A percentile compares a stretch with the other conserved stretches of the same genome.
Evolutionary conservation across 2,888 invertebrate species (phyloP).

Genomic region (Timandra comae): DNA sequence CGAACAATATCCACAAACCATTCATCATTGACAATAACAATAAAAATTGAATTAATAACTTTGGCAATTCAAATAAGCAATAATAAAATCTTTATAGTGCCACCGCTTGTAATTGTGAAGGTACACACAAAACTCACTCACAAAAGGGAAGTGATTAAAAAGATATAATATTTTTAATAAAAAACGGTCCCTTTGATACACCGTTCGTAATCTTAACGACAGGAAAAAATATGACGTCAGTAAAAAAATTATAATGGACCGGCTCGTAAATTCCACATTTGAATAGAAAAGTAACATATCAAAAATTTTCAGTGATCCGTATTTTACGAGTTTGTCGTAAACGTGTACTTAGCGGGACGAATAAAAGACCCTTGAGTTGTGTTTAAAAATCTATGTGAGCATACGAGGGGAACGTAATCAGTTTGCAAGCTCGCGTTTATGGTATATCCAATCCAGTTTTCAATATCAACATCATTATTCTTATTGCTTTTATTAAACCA

Average conservation of each 20-base stretch:
- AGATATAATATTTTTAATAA: conserved; percentile 60
- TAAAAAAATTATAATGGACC: conserved; percentile 70
- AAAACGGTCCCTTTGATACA: conserved; percentile 61
- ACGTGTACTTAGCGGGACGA: conserved; percentile 69
- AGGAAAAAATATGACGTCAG: conserved; percentile 66
- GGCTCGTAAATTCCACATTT: conserved; percentile 69
- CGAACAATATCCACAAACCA: conserved; percentile 1
- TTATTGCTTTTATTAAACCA: conserved; percentile 11
- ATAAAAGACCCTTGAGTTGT: conserved; percentile 56
- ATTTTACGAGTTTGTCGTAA: conserved; percentile 74
- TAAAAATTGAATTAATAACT: conserved; percentile 25
- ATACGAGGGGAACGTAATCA: conserved; percentile 51
- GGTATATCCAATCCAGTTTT: conserved; percentile 24
- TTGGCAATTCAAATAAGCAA: conserved; percentile 24
- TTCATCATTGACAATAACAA: conserved; percentile 13
- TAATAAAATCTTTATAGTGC: conserved; percentile 31
- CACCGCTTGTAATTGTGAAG: conserved; percentile 51
- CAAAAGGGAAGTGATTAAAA: conserved; percentile 73
- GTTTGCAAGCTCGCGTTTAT: conserved; percentile 39
- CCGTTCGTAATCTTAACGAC: conserved; percentile 62
- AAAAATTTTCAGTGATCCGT: conserved; percentile 77
- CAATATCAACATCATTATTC: conserved; percentile 28
- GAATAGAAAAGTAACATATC: conserved; percentile 76
- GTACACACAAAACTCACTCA: conserved; percentile 32
- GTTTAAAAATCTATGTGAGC: conserved; percentile 57